Percentiles rank a stretch among this genome's conserved stretches.
phyloP scores from a whole-genome alignment of 2,888 invertebrate genomes.

The Auanema freiburgensis region DNA sequence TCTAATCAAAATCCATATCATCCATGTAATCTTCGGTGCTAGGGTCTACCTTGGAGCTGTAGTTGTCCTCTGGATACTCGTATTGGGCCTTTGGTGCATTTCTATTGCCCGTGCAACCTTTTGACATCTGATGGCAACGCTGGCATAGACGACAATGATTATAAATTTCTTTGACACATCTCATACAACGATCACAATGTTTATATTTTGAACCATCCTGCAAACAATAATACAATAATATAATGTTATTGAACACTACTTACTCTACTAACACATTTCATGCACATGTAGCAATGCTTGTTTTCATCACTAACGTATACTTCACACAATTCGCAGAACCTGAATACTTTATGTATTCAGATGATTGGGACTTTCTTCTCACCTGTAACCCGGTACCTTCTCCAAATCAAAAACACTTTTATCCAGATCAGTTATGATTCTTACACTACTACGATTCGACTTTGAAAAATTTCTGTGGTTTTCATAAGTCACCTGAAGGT shows the following conservation, averaged over 20 bases:
- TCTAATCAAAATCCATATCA: too few relatives aligned
- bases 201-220: conserved; percentile 38
- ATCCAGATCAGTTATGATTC: conserved; percentile 55
- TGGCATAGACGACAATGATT: conserved; percentile 48
- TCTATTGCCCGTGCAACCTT: too few relatives aligned
- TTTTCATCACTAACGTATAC: conserved; percentile 46
- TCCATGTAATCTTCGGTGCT: too few relatives aligned
- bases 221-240: conserved; percentile 4
- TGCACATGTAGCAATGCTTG: conserved; percentile 52
- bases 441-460: conserved; percentile 46
- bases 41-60: too few relatives aligned
- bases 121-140: conserved; percentile 43
- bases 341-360: conserved; percentile 16
- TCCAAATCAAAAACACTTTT: conserved; percentile 38
- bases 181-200: conserved; percentile 51
- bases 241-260: conserved; percentile 1
- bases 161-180: conserved; percentile 54
- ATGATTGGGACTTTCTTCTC: background rate
- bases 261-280: conserved; percentile 50
- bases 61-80: too few relatives aligned
- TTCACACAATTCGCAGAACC: conserved; percentile 52
- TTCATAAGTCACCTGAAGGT: conserved; percentile 50
- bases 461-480: conserved; percentile 52
- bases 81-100: too few relatives aligned
- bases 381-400: conserved; percentile 42